Evolutionary conservation across 2,113 vertebrate species (phyloP).

Genomic region (Riparia riparia): DNA sequence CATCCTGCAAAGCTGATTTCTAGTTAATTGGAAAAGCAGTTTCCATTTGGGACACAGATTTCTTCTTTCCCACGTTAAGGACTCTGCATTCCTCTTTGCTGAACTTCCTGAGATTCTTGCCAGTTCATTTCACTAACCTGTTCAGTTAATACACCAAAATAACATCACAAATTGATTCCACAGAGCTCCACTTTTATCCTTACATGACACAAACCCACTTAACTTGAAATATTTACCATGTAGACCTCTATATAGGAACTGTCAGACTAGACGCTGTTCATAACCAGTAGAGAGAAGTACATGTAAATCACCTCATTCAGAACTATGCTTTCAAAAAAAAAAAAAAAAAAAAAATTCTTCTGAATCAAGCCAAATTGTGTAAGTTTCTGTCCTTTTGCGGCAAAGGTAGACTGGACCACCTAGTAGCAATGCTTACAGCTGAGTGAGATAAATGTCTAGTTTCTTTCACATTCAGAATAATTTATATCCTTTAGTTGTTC

Average conservation of each 20-base stretch:
- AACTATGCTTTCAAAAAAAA: background rate
- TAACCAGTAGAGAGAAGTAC: background rate
- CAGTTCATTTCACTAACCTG: background rate
- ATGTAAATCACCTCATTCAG: background rate
- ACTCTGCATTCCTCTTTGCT: background rate
- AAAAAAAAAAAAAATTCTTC: background rate
- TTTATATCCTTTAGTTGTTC: background rate
- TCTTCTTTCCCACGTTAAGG: background rate
- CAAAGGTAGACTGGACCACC: background rate
- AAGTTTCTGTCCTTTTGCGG: background rate
- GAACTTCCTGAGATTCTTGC: background rate
- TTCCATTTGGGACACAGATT: background rate
- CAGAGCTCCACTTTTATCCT: background rate
- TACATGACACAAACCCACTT: background rate
- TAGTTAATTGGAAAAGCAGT: background rate
- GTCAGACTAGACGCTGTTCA: background rate
- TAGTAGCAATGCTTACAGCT: background rate
- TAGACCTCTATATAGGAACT: background rate
- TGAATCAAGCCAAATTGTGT: background rate
- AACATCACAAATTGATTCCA: background rate
- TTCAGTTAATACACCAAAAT: background rate
- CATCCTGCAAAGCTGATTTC: background rate
- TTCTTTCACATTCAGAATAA: background rate
- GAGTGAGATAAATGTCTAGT: background rate
- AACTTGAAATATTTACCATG: rapidly evolving